Conservation (phyloP, 1,140 invertebrate genomes). For the Agrilus planipennis region DNA sequence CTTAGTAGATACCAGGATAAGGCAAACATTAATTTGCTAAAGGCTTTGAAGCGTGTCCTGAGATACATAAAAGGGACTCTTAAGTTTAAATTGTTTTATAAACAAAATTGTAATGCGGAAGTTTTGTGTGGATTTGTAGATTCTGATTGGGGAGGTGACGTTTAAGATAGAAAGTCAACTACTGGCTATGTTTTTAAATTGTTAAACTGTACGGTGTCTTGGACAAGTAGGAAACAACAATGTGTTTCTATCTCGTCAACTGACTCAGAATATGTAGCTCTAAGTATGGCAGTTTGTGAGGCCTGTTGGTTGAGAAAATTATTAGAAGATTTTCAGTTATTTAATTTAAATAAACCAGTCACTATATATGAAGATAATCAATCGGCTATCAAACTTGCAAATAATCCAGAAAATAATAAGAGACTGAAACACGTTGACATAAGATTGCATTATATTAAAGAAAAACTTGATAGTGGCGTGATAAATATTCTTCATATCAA, state of each 20-base stretch:
- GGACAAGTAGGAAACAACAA: conserved; percentile 32
- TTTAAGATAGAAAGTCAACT: conserved; percentile 21
- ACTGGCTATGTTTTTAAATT: conserved; percentile 25
- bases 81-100: conserved; percentile 12
- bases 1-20: conserved; percentile 23
- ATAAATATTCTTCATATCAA: conserved; percentile 16
- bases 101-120: conserved; percentile 13
- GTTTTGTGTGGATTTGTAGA: conserved; percentile 24
- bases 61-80: conserved; percentile 25
- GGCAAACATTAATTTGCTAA: conserved; percentile 17
- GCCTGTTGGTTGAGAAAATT: conserved; percentile 29
- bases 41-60: conserved; percentile 20
- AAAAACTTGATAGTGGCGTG: conserved; percentile 14
- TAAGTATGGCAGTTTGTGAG: conserved; percentile 29
- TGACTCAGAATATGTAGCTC: conserved; percentile 36
- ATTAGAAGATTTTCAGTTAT: conserved; percentile 17
- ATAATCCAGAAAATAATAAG: conserved; percentile 12
- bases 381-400: conserved; percentile 8
- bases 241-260: conserved; percentile 32
- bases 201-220: conserved; percentile 25
- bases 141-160: conserved; percentile 24
- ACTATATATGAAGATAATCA: conserved; percentile 12
- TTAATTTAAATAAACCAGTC: conserved; percentile 1
- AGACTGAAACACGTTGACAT: conserved; percentile 20
- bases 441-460: conserved; percentile 17